Percentiles rank a stretch among this genome's conserved stretches.
These are phyloP conservation scores for Caenorhabditis macrosperma DNA, from an alignment of 2,888 invertebrate genomes.

Conservation along the genomic window DNA sequence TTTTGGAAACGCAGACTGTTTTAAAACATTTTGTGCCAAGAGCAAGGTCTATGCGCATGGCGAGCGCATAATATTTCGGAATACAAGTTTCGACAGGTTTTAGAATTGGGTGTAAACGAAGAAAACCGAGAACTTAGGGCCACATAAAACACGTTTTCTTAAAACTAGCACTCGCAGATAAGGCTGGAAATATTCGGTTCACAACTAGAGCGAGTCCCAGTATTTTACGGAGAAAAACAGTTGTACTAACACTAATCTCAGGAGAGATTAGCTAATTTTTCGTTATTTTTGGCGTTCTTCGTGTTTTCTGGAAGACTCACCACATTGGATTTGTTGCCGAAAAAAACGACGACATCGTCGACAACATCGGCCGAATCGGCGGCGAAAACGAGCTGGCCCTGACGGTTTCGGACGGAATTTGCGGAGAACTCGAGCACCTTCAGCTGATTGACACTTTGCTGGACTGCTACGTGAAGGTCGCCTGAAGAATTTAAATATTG, in stretches of 20 bases:
- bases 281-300: not conserved
- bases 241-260: not conserved
- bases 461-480: constrained; percentile 37
- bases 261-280: not conserved
- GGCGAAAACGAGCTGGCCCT: constrained; percentile 41
- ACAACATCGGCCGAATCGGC: constrained; percentile 9
- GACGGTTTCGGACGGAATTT: constrained; percentile 30
- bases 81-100: no score
- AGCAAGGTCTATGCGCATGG: no score
- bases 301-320: constrained; percentile 3
- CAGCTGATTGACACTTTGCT: constrained; percentile 34
- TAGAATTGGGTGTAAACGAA: no score
- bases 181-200: no score
- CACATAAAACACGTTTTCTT: no score
- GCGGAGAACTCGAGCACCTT: constrained; percentile 51
- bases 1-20: no score
- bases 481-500: no score
- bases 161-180: no score
- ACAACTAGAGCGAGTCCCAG: not conserved
- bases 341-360: constrained; percentile 48
- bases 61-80: no score
- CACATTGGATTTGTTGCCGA: constrained; percentile 45
- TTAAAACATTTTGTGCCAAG: no score
- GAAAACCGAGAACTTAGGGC: no score
- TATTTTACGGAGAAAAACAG: not conserved